A percentile compares a stretch with the other conserved stretches of the same genome.
Evolutionary conservation across 2,113 vertebrate genomes (phyloP).

Genomic region (Engraulis encrasicolus): DNA sequence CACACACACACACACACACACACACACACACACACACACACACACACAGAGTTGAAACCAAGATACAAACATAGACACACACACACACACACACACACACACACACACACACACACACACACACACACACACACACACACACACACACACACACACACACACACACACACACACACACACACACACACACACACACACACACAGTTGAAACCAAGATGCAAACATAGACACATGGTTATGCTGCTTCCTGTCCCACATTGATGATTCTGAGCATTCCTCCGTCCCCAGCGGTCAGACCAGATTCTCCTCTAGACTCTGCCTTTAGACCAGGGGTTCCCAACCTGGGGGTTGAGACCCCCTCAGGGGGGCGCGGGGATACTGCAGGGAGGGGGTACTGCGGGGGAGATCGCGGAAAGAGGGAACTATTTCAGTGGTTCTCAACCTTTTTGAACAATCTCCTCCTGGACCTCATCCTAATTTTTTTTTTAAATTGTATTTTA

Average conservation of each 20-base stretch:
- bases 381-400: too few species aligned
- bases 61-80: too few species aligned
- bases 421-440: too few species aligned
- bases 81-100: constrained; percentile 21
- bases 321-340: too few species aligned
- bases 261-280: constrained; percentile 10
- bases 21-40: constrained; percentile 26
- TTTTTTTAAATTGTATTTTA: too few species aligned
- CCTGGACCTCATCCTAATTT: too few species aligned
- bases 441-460: too few species aligned
- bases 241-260: constrained; percentile 23
- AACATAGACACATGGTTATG: background rate
- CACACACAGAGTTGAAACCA: constrained; percentile 41
- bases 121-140: background rate
- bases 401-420: too few species aligned
- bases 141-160: background rate
- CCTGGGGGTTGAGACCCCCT: too few species aligned
- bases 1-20: constrained; percentile 25
- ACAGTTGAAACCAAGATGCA: constrained; percentile 21
- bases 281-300: background rate
- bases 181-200: constrained; percentile 34
- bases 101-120: background rate
- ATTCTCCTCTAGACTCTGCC: too few species aligned
- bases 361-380: too few species aligned
- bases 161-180: constrained; percentile 27